phyloP scores from a whole-genome alignment of 2,888 invertebrate species.

The Mythimna ferrago region DNA sequence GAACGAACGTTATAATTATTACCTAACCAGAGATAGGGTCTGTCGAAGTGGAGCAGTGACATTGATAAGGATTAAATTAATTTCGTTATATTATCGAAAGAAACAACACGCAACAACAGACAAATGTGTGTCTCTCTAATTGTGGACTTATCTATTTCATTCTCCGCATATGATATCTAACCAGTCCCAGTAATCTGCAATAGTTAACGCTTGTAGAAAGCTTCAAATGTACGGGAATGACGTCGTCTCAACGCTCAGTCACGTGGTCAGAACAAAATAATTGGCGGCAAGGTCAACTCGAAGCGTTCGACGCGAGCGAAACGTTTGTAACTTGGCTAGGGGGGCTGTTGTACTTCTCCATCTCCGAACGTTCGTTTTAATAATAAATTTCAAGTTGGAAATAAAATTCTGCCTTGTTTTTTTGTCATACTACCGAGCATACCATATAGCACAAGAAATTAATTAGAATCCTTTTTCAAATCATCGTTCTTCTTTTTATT shows the following conservation, averaged over 20 bases:
- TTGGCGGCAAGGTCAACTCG: too few species aligned
- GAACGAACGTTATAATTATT: not conserved
- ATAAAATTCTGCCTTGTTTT: not conserved
- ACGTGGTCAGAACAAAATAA: too few species aligned
- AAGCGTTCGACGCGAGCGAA: too few species aligned
- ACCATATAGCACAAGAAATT: slow-evolving; percentile 38
- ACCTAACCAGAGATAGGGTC: too few species aligned
- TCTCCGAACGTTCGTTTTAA: not conserved
- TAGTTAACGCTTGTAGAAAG: too few species aligned
- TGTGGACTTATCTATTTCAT: not conserved
- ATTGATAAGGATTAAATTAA: too few species aligned
- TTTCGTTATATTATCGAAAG: too few species aligned
- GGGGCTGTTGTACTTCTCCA: not conserved
- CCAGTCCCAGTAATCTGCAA: too few species aligned
- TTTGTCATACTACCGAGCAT: slow-evolving; percentile 1
- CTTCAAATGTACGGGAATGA: too few species aligned
- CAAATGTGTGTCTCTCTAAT: not conserved
- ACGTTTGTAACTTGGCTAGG: too few species aligned
- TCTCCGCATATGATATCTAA: not conserved
- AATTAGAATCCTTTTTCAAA: slow-evolving; percentile 31
- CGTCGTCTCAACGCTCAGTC: too few species aligned
- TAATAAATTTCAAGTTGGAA: not conserved
- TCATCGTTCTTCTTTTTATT: slow-evolving; percentile 26
- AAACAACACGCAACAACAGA: not conserved
- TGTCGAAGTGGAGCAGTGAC: too few species aligned